Base-by-base conservation (phyloP, 2,888 invertebrate genomes). In the Idaea dimidiata region DNA sequence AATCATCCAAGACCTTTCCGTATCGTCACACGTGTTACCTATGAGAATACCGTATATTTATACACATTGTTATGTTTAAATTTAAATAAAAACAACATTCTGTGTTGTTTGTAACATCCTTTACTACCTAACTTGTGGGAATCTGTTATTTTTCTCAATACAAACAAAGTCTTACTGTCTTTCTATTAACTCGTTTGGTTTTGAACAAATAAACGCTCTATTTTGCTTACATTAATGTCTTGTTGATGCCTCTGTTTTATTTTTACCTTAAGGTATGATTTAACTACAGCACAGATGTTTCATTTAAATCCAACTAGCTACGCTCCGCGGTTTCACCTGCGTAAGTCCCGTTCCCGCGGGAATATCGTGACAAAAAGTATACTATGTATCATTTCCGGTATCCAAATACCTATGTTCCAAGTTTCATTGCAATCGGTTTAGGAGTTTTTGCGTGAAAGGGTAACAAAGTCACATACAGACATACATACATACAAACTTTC, bases 11-110 rank as follows among this genome's bases (percentile, higher is more conserved):
- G 59, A 33, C 58, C 54, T 60, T 61, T 64, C 32, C 32, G 59
- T 10, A 43, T 43, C 59, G 61, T 54, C 72, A 75, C 84, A 84
- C 73, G 73, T 83, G 82, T 72, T 76, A 70, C 71, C 71, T 73
- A 75, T 67, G 59, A 62, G 60, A 64, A 61, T 58, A 62, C 59
- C 56, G 58, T 55, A 5, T 58, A 64, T 61, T 54, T 63, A 53
- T 80, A 73, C 73, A 75, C 82, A 80, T 78, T 76, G 78, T 81
- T 81, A 76, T 73, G 17, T 69, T 71, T 78, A 75, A 80, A 77
- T 83, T 81, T 73, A 72, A 75, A 78, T 79, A 80, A 77, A 81
- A 84, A 85, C 80, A 85, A 83, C 83, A 82, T 67, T 64, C 63
- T 65, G 60, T 65, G 60, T 64, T 62, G 65, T 64, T 65, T 59